phyloP scores from a whole-genome alignment of 2,113 vertebrate genomes.

The Furnarius figulus region DNA sequence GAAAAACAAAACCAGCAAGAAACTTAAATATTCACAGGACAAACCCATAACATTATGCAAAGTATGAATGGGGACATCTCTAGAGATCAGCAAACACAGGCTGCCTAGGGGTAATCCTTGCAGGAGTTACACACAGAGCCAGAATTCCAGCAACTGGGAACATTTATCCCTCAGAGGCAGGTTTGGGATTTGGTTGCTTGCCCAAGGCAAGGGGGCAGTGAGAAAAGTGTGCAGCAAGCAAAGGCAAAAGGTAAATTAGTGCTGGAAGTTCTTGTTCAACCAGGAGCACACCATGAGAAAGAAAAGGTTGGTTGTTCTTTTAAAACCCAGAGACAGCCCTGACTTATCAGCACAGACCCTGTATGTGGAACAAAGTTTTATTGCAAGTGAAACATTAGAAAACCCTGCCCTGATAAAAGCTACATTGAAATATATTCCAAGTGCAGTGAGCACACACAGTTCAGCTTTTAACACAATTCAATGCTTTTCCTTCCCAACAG shows the following conservation, averaged over 20 bases:
- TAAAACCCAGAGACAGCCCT: neutral
- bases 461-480: neutral
- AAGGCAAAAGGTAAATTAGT: neutral
- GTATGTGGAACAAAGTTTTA: neutral
- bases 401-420: neutral
- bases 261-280: neutral
- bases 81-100: neutral
- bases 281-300: neutral
- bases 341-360: neutral
- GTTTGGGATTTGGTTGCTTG: neutral
- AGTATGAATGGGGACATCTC: neutral
- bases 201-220: neutral
- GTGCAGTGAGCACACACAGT: neutral
- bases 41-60: neutral
- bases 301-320: neutral
- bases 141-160: neutral
- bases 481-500: neutral
- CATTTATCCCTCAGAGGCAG: neutral
- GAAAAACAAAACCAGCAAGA: neutral
- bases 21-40: slow-evolving; percentile 29
- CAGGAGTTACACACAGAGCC: neutral
- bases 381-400: neutral
- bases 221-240: neutral
- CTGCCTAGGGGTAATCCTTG: neutral
- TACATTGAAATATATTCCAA: neutral